phyloP scores from a whole-genome alignment of 2,113 vertebrate species.

The Merops nubicus region DNA sequence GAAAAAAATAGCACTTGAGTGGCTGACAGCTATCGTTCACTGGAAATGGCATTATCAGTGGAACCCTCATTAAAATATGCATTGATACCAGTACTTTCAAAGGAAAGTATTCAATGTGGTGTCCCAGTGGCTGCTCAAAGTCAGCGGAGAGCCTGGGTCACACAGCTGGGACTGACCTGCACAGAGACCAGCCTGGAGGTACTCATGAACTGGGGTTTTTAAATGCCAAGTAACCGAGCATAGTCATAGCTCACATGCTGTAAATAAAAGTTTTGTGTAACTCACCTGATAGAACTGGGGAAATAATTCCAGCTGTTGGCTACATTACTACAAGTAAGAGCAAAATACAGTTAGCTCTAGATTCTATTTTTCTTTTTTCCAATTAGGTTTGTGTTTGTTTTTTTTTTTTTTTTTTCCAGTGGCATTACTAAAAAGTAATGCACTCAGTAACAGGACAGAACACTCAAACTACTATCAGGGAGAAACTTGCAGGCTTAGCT shows the following conservation, averaged over 20 bases:
- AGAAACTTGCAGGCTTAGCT: background rate
- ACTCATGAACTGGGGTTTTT: fast-evolving
- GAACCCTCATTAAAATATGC: background rate
- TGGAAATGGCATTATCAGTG: background rate
- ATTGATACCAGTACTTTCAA: too few relatives aligned
- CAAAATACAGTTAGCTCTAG: background rate
- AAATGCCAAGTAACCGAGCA: background rate
- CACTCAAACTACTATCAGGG: background rate
- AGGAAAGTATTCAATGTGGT: fast-evolving
- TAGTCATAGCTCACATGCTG: background rate
- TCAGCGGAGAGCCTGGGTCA: background rate
- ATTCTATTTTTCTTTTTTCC: background rate
- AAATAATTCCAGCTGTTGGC: background rate
- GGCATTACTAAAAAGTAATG: background rate
- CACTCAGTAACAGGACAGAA: background rate
- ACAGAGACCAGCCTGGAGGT: background rate
- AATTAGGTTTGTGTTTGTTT: background rate
- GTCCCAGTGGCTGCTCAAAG: background rate
- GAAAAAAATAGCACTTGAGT: background rate
- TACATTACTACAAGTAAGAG: background rate
- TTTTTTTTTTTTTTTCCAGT: background rate
- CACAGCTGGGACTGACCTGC: fast-evolving
- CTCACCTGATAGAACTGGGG: background rate
- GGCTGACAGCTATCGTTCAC: background rate
- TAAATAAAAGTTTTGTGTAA: background rate